A percentile compares a stretch with the other conserved stretches of the same genome.
Conservation (phyloP, 1,140 invertebrate species). For the Sitophilus oryzae region DNA sequence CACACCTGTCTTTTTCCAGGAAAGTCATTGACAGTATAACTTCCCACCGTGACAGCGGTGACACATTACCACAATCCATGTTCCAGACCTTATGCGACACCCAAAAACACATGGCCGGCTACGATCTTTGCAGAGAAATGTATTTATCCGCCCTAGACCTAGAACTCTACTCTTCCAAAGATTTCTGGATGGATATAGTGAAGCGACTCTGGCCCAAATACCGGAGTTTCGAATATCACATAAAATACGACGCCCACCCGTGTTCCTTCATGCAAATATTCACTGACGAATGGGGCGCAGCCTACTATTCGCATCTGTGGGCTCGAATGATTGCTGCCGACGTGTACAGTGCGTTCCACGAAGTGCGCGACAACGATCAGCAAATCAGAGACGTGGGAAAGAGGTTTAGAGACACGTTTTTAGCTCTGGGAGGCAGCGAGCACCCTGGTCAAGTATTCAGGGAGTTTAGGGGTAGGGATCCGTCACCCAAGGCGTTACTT, state of each 20-base stretch:
- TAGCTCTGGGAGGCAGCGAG: conserved; percentile 74
- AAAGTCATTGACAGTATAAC: conserved; percentile 62
- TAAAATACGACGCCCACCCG: conserved; percentile 68
- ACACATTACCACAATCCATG: conserved; percentile 60
- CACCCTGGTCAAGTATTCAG: conserved; percentile 80
- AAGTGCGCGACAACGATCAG: conserved; percentile 52
- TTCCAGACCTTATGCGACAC: conserved; percentile 59
- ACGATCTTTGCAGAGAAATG: conserved; percentile 72
- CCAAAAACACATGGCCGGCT: conserved; percentile 69
- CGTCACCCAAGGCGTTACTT: conserved; percentile 74
- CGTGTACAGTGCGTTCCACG: conserved; percentile 76
- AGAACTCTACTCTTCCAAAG: conserved; percentile 67
- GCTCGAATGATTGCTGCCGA: conserved; percentile 86
- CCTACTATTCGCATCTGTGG: conserved; percentile 74
- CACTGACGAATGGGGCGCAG: conserved; percentile 64
- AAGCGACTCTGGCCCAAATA: conserved; percentile 71
- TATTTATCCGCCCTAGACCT: conserved; percentile 82
- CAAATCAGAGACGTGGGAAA: conserved; percentile 52
- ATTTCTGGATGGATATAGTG: conserved; percentile 76
- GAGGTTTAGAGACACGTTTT: conserved; percentile 79
- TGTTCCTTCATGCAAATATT: conserved; percentile 74
- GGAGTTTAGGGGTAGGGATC: conserved; percentile 85
- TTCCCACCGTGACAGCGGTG: conserved; percentile 65
- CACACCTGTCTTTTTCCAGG: conserved; percentile 9
- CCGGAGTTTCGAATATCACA: conserved; percentile 61